Evolutionary conservation across 2,113 vertebrate genomes (phyloP), one percentile per base, ranked within the genome.

Genomic region (Regulus satrapa): DNA sequence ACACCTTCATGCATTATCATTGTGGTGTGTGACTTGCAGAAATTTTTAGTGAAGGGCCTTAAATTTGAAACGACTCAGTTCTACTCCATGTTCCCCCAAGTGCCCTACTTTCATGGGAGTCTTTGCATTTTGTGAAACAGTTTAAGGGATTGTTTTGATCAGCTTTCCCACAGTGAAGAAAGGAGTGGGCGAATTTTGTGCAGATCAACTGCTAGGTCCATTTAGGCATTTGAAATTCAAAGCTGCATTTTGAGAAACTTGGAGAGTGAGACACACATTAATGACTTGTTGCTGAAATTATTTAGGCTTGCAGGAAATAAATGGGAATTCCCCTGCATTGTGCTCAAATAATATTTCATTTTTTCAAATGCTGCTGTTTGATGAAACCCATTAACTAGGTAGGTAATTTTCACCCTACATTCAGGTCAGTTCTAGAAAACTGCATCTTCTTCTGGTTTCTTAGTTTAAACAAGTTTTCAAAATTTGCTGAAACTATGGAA

Each of bases 1-100:
- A 3, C 38, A 23, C 9, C 26, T 45, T 52, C 5, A 1, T 23
- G 19, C 5, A 2, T 31, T 74, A 7, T 12, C 1, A 0, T 82
- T 75, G 58, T 73, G 26, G 46, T 62, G 18, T 49, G 23, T 58
- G 43, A 51, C 41, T 88, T 88, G 38, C 18, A 80, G 49, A 77
- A 54, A 29, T 46, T 92, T 73, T 71, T 80, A 69, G 46, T 59
- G 9, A 45, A 61, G 11, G n/a, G 32, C 28, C 87, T 56, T 8
- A 63, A 38, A 51, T 74, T 62, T 58, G 38, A 62, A 82, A 51
- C 13, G 18, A 2, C 12, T 52, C 12, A 56, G 8, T 54, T 56
- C 23, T 80, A 12, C 3, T 32, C 23, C 31, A 2, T 0, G 0
- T 74, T 89, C 36, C 8, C 85, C n/a, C 19, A 72, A 56, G n/a